phyloP scores from a whole-genome alignment of 2,113 vertebrate species.

The Corapipo altera region DNA sequence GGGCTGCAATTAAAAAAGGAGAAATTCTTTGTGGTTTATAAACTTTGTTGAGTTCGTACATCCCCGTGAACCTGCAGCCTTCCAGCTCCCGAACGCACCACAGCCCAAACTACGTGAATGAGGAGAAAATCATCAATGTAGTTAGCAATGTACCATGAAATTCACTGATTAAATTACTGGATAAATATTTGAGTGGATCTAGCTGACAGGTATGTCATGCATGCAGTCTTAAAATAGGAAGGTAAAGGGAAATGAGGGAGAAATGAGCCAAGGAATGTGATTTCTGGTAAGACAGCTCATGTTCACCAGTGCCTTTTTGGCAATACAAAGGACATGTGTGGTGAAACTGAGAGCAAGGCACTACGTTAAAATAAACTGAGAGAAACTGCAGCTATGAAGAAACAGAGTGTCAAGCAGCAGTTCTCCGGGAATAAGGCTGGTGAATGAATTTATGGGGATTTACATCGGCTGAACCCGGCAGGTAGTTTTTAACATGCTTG shows the following conservation, averaged over 20 bases:
- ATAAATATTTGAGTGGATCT: conserved; percentile 51
- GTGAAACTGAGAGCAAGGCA: not conserved
- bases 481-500: not conserved
- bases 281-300: conserved; percentile 35
- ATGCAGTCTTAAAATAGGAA: conserved; percentile 48
- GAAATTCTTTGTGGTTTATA: not conserved
- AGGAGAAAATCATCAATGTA: conserved; percentile 18
- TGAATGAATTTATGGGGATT: not conserved
- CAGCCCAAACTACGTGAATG: not conserved
- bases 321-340: not conserved
- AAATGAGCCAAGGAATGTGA: conserved; percentile 53
- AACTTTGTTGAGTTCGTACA: not conserved
- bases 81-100: not conserved
- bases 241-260: conserved; percentile 42
- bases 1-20: not conserved
- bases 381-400: not conserved
- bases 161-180: conserved; percentile 26
- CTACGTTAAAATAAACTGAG: not conserved
- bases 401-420: not conserved
- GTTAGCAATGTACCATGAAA: conserved; percentile 15
- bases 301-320: not conserved
- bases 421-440: not conserved
- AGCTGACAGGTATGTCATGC: conserved; percentile 43
- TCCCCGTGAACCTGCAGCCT: not conserved
- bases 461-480: not conserved